Evolutionary conservation across 1,140 invertebrate species (phyloP).

Genomic region (Drosophila virilis): DNA sequence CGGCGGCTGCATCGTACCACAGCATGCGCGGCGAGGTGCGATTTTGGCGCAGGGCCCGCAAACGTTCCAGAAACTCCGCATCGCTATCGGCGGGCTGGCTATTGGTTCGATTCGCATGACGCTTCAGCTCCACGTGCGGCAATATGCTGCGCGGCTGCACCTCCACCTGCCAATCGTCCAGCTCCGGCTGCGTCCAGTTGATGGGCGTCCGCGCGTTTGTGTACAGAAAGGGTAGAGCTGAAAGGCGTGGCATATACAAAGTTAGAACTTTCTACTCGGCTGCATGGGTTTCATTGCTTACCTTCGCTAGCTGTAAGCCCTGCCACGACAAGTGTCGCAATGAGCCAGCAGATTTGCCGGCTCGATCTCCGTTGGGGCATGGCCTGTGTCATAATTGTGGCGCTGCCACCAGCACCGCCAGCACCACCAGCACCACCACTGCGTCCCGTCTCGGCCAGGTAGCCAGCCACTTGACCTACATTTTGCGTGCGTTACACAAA

Average conservation of each 20-base stretch:
- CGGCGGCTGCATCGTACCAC: slow-evolving; percentile 89
- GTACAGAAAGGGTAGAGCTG: slow-evolving; percentile 75
- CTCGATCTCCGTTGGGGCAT: slow-evolving; percentile 49
- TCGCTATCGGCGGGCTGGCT: slow-evolving; percentile 84
- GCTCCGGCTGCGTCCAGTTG: slow-evolving; percentile 85
- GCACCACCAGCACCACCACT: not conserved
- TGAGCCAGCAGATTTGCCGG: slow-evolving; percentile 68
- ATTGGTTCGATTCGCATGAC: slow-evolving; percentile 84
- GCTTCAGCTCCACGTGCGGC: slow-evolving; percentile 85
- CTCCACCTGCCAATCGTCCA: slow-evolving; percentile 85
- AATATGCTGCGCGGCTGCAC: slow-evolving; percentile 85
- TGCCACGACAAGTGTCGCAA: slow-evolving; percentile 42
- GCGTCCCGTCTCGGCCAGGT: slow-evolving; percentile 19
- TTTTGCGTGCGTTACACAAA: slow-evolving; percentile 42
- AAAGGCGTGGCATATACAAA: not conserved
- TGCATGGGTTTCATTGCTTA: slow-evolving; percentile 33
- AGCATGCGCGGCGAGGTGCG: slow-evolving; percentile 87
- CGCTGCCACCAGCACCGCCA: not conserved
- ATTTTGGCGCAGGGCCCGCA: slow-evolving; percentile 84
- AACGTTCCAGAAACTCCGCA: slow-evolving; percentile 85
- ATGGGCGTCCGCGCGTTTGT: slow-evolving; percentile 83
- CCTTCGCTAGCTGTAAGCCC: slow-evolving; percentile 46
- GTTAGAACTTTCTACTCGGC: not conserved
- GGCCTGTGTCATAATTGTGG: slow-evolving; percentile 45
- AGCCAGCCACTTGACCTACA: slow-evolving; percentile 70